A percentile compares a stretch with the other conserved stretches of the same genome.
Conservation (phyloP, 2,113 vertebrate species). For the Percina caprodes region DNA sequence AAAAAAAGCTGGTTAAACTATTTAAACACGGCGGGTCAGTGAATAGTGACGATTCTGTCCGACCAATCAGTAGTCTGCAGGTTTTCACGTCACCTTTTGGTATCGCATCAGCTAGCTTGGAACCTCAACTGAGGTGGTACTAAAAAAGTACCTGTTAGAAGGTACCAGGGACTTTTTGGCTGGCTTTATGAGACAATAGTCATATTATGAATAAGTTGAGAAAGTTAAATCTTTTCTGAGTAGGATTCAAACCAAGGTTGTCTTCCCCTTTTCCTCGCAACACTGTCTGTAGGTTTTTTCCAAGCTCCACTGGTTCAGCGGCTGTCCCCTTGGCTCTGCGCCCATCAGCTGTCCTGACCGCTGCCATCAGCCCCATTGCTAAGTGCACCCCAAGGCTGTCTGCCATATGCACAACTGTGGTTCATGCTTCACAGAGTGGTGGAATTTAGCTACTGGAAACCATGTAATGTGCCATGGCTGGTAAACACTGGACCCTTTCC, state of each 20-base stretch:
- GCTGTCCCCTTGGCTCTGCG: conserved; percentile 68
- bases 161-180: neutral
- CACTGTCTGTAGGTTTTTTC: conserved; percentile 67
- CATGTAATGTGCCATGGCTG: conserved; percentile 68
- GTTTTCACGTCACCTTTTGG: too few species aligned
- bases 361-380: conserved; percentile 59
- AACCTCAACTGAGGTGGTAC: too few species aligned
- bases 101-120: too few species aligned
- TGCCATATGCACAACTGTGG: conserved; percentile 66
- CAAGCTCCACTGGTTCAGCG: conserved; percentile 71
- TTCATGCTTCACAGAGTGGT: conserved; percentile 75
- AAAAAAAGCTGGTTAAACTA: too few species aligned
- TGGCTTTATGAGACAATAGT: neutral
- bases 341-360: conserved; percentile 71
- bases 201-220: neutral
- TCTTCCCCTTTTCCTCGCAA: conserved; percentile 10
- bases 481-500: conserved; percentile 34
- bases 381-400: conserved; percentile 50
- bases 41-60: too few species aligned
- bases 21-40: too few species aligned
- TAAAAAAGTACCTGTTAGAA: too few species aligned
- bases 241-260: neutral
- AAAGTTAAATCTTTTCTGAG: neutral
- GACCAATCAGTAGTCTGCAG: too few species aligned
- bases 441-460: conserved; percentile 51